Conservation (phyloP, 2,888 invertebrate genomes). For the Chalcosyrphus nemorum region DNA sequence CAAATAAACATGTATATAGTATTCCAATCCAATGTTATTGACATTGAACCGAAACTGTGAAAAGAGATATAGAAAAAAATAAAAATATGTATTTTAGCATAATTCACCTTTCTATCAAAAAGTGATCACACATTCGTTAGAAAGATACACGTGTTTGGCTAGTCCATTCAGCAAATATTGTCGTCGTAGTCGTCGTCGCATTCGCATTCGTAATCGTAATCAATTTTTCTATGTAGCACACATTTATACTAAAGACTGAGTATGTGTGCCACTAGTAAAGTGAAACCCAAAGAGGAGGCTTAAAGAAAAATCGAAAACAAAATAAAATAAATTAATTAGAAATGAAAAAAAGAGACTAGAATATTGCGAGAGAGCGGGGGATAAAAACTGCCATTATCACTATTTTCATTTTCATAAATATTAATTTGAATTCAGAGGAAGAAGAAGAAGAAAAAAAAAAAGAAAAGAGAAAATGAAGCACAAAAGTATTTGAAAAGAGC, state of each 20-base stretch:
- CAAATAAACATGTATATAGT: neutral
- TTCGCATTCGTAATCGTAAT: slow-evolving; percentile 35
- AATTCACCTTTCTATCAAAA: slow-evolving; percentile 53
- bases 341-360: slow-evolving; percentile 23
- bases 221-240: slow-evolving; percentile 38
- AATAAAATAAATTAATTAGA: slow-evolving; percentile 69
- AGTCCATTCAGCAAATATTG: slow-evolving; percentile 47
- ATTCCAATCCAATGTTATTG: slow-evolving; percentile 55
- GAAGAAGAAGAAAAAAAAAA: slow-evolving; percentile 9
- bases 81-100: slow-evolving; percentile 47
- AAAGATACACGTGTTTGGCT: slow-evolving; percentile 59
- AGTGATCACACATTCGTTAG: slow-evolving; percentile 44
- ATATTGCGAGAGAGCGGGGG: too few species aligned
- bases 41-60: slow-evolving; percentile 57
- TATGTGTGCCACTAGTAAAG: slow-evolving; percentile 29
- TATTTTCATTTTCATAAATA: slow-evolving; percentile 51
- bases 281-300: slow-evolving; percentile 34
- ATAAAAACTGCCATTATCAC: slow-evolving; percentile 39
- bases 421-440: slow-evolving; percentile 59
- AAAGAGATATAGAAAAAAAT: slow-evolving; percentile 28
- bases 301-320: slow-evolving; percentile 48
- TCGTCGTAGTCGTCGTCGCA: neutral
- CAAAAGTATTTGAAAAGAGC: slow-evolving; percentile 67
- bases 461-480: slow-evolving; percentile 49
- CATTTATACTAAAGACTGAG: neutral